Evolutionary conservation across 2,888 invertebrate genomes (phyloP), one percentile per base, ranked within the genome.

Genomic region (Polylopha cassiicola): DNA sequence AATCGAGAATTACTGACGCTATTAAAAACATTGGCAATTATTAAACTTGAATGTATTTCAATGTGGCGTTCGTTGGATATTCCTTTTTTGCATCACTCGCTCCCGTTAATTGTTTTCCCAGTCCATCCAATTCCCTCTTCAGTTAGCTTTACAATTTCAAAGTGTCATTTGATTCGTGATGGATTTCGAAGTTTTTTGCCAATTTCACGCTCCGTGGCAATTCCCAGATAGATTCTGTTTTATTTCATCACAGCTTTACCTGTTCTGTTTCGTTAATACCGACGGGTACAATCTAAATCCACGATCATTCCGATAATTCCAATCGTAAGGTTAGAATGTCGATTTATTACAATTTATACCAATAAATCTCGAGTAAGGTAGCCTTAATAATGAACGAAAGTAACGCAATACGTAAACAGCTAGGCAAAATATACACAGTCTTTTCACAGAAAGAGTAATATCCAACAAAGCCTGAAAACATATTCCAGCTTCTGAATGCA

Each of bases 111-210:
- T 80, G 81, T 80, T 81, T 81, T 73, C 70, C 59, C 69, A 68
- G 70, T 69, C 55, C 70, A 72, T 77, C 69, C 71, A 67, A 73
- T 74, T 73, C 76, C 65, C 73, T 73, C 76, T 72, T 74, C 76
- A 75, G 75, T 78, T 73, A 72, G 75, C 73, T 80, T 77, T 77
- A 76, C 81, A 80, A 76, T 80, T 80, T 73, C 71, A 76, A 78
- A 80, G 78, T 80, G 81, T 80, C 80, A 78, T 81, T 81, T 80
- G 80, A 78, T 73, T 78, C 75, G 81, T 79, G 81, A 81, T 81
- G 80, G 78, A 75, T 78, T 78, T 72, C 66, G 66, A 73, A 73
- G 71, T 72, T 80, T 79, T 80, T 80, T 79, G 75, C 62, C 79
- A 79, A 81, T 81, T 81, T 81, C 81, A 80, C 78, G 81, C 70